Conservation (phyloP, 2,888 invertebrate genomes). For the Amaurobius ferox region DNA sequence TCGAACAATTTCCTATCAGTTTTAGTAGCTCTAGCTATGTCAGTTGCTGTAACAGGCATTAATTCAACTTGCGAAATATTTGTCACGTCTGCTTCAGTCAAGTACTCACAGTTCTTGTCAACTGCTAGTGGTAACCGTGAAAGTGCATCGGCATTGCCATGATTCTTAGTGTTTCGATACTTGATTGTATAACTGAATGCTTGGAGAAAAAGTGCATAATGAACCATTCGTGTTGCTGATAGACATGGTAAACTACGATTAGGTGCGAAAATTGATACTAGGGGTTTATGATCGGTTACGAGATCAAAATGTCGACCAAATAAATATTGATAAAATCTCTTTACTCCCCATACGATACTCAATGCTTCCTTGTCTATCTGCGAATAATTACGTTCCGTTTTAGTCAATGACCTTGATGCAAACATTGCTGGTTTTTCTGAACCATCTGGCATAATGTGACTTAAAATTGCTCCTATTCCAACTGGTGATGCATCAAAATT, state of each 20-base stretch:
- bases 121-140: conserved; percentile 52
- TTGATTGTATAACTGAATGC: conserved; percentile 53
- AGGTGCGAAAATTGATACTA: conserved; percentile 74
- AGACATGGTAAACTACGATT: conserved; percentile 66
- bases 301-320: conserved; percentile 74
- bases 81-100: conserved; percentile 53
- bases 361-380: too few species aligned
- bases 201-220: conserved; percentile 50
- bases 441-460: too few species aligned
- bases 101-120: conserved; percentile 45
- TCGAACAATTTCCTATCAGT: conserved; percentile 53
- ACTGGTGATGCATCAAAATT: too few species aligned
- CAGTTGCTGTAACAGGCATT: conserved; percentile 52
- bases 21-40: conserved; percentile 53
- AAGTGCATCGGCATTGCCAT: conserved; percentile 52
- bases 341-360: conserved; percentile 76
- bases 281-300: conserved; percentile 27
- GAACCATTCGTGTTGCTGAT: conserved; percentile 58
- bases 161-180: conserved; percentile 52
- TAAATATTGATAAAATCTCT: conserved; percentile 76
- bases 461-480: too few species aligned
- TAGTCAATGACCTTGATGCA: too few species aligned
- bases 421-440: too few species aligned
- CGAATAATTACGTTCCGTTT: too few species aligned
- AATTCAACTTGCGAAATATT: conserved; percentile 50